These are phyloP conservation scores for Pseudopleuronectes americanus DNA, from an alignment of 2,797 vertebrate species.

Conservation along the genomic window DNA sequence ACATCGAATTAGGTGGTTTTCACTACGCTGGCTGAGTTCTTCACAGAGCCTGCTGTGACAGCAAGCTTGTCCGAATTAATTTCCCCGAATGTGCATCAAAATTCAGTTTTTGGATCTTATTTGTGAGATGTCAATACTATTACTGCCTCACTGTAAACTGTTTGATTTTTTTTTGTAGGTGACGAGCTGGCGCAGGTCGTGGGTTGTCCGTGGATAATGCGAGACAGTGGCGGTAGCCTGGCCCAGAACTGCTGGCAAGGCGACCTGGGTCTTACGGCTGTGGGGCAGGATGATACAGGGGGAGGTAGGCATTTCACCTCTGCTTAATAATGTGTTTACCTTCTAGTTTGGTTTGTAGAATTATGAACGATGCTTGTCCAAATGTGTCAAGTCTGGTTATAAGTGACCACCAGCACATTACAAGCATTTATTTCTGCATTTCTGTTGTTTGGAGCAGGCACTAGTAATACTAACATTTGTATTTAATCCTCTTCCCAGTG, in stretches of 20 bases:
- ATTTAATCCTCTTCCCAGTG: neutral
- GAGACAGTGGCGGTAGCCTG: conserved; percentile 86
- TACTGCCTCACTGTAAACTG: too few relatives aligned
- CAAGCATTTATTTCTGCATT: neutral
- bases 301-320: conserved; percentile 57
- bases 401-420: neutral
- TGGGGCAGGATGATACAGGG: conserved; percentile 82
- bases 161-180: conserved; percentile 59
- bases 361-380: neutral
- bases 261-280: conserved; percentile 83
- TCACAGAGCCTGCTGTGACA: too few relatives aligned
- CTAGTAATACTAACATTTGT: neutral
- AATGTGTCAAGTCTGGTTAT: neutral
- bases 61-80: too few relatives aligned
- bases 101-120: neutral
- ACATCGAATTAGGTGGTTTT: too few relatives aligned
- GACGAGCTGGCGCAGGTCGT: conserved; percentile 87
- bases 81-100: neutral
- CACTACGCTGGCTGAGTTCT: too few relatives aligned
- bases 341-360: neutral
- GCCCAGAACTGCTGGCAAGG: conserved; percentile 88
- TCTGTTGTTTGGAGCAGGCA: too few relatives aligned
- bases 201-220: conserved; percentile 87
- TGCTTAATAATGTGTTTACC: neutral
- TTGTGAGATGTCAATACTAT: neutral